Percentiles rank a stretch among this genome's conserved stretches.
Conservation (phyloP, 2,113 vertebrate genomes). For the Bettongia penicillata region DNA sequence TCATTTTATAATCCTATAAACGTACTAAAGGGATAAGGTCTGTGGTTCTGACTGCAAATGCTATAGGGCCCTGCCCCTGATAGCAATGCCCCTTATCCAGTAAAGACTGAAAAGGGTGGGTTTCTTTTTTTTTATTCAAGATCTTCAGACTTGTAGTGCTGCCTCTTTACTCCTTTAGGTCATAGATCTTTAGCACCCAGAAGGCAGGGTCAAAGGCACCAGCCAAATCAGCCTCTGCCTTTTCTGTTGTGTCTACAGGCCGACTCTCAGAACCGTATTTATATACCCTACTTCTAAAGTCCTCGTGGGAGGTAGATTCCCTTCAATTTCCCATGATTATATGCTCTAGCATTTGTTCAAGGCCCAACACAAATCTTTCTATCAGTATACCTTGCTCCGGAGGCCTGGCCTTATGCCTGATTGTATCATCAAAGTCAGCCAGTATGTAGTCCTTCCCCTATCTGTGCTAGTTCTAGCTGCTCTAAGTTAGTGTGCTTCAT, state of each 20-base stretch:
- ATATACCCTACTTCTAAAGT: background rate
- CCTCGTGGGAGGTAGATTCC: background rate
- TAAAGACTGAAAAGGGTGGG: background rate
- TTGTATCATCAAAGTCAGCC: background rate
- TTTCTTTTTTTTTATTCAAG: background rate
- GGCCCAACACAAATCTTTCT: background rate
- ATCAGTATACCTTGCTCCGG: background rate
- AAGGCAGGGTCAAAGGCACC: background rate
- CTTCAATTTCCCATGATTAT: background rate
- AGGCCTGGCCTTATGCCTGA: background rate
- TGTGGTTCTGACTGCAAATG: background rate
- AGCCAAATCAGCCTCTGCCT: background rate
- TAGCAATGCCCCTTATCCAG: background rate
- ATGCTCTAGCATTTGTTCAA: background rate
- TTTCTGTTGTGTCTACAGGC: background rate
- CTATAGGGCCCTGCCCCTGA: background rate
- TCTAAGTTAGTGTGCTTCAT: background rate
- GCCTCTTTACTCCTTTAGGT: background rate
- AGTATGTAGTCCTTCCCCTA: background rate
- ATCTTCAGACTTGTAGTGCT: background rate
- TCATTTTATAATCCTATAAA: background rate
- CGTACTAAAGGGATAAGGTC: background rate
- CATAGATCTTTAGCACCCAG: background rate
- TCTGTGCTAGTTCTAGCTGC: background rate
- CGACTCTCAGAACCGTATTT: background rate